Conservation (phyloP, 2,888 invertebrate genomes). For the Stenoptilia bipunctidactyla region DNA sequence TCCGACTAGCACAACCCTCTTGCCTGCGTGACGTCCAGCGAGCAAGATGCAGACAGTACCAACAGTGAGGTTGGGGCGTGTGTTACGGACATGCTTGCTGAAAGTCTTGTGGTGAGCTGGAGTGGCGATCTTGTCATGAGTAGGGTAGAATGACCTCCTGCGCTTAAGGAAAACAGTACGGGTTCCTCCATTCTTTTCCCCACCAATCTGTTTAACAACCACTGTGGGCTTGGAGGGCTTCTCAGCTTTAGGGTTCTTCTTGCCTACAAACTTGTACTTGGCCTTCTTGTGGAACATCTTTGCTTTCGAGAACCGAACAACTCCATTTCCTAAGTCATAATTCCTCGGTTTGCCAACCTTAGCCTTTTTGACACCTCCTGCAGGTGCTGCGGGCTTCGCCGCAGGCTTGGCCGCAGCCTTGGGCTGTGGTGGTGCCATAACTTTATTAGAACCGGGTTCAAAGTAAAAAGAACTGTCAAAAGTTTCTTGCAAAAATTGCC, state of each 20-base stretch:
- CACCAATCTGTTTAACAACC: constrained; percentile 89
- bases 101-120: constrained; percentile 81
- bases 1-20: constrained; percentile 95
- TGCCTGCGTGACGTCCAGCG: constrained; percentile 96
- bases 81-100: constrained; percentile 82
- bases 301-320: constrained; percentile 85
- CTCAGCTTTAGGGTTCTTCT: constrained; percentile 78
- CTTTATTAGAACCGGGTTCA: constrained; percentile 61
- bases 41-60: constrained; percentile 95
- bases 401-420: constrained; percentile 68
- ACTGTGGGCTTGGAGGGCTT: constrained; percentile 79
- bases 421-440: constrained; percentile 82
- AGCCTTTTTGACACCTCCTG: constrained; percentile 69
- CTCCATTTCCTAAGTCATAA: constrained; percentile 88
- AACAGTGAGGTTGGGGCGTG: constrained; percentile 83
- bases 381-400: constrained; percentile 40
- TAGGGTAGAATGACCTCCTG: constrained; percentile 84
- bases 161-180: constrained; percentile 86
- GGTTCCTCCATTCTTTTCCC: constrained; percentile 95
- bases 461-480: constrained; percentile 49
- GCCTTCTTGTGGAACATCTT: constrained; percentile 86
- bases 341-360: constrained; percentile 79
- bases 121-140: constrained; percentile 80
- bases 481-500: constrained; percentile 26
- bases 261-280: constrained; percentile 81